Evolutionary conservation across 2,888 invertebrate species (phyloP).

Genomic region (Pecten maximus): DNA sequence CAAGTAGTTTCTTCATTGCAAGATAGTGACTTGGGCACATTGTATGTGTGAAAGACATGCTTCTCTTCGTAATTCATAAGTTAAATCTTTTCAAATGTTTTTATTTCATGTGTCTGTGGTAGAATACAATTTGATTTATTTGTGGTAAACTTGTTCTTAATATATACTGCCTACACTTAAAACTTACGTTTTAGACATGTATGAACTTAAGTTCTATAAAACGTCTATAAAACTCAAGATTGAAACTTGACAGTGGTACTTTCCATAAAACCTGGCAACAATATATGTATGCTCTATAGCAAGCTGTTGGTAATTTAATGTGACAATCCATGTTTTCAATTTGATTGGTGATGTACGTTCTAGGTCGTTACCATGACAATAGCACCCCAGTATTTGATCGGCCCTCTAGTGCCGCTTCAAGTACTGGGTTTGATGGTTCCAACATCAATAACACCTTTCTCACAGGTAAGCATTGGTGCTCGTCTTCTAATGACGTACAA

Average conservation of each 20-base stretch:
- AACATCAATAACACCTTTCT: conserved; percentile 43
- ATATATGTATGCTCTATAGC: neutral
- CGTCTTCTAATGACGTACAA: neutral
- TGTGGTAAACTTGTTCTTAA: too few species aligned
- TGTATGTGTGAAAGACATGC: too few species aligned
- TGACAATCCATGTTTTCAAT: neutral
- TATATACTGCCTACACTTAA: too few species aligned
- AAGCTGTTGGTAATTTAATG: neutral
- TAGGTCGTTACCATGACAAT: conserved; percentile 35
- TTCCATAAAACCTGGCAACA: neutral
- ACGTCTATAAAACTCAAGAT: too few species aligned
- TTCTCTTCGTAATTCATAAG: too few species aligned
- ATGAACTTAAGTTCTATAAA: too few species aligned
- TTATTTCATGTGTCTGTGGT: neutral
- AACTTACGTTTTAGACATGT: too few species aligned
- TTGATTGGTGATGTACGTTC: conserved; percentile 20
- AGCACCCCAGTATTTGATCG: conserved; percentile 32
- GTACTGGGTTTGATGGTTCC: conserved; percentile 36
- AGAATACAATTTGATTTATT: neutral
- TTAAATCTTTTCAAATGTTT: too few species aligned
- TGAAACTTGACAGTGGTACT: too few species aligned
- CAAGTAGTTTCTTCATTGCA: too few species aligned
- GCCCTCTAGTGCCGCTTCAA: conserved; percentile 23
- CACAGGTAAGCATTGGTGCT: conserved; percentile 39
- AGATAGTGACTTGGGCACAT: too few species aligned